Percentiles rank a stretch among this genome's conserved stretches.
These are phyloP conservation scores for Platyscelio sp. DNA, from an alignment of 2,888 invertebrate species.

Conservation along the genomic window DNA sequence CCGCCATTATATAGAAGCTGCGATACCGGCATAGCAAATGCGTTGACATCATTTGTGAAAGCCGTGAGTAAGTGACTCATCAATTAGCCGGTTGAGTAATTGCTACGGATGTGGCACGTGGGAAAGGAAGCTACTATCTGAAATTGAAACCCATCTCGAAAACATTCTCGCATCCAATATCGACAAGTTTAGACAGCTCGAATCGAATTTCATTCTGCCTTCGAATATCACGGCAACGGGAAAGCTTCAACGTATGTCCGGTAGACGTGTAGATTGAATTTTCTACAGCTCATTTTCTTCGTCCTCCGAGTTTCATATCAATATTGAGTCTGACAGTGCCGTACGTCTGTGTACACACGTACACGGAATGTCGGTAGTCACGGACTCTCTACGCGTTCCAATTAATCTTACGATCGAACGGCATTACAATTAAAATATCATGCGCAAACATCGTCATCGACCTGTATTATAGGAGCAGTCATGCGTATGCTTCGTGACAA, in stretches of 20 bases:
- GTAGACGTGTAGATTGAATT: conserved; percentile 67
- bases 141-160: conserved; percentile 66
- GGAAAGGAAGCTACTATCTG: conserved; percentile 57
- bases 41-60: conserved; percentile 62
- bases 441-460: conserved; percentile 58
- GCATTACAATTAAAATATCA: conserved; percentile 69
- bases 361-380: conserved; percentile 13
- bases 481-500: conserved; percentile 30
- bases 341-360: conserved; percentile 21
- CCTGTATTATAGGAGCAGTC: conserved; percentile 34
- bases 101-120: conserved; percentile 62
- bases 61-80: conserved; percentile 77
- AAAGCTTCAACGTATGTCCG: conserved; percentile 62
- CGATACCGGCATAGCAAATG: conserved; percentile 50
- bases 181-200: conserved; percentile 66
- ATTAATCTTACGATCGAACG: conserved; percentile 64
- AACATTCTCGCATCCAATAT: conserved; percentile 66
- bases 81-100: conserved; percentile 78
- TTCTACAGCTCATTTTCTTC: conserved; percentile 70
- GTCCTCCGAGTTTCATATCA: conserved; percentile 65
- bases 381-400: conserved; percentile 49
- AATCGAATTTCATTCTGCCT: conserved; percentile 66
- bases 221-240: conserved; percentile 51
- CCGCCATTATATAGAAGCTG: conserved; percentile 71
- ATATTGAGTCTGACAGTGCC: conserved; percentile 56